Evolutionary conservation across 2,113 vertebrate species (phyloP).

Genomic region (Trematomus loennbergii): DNA sequence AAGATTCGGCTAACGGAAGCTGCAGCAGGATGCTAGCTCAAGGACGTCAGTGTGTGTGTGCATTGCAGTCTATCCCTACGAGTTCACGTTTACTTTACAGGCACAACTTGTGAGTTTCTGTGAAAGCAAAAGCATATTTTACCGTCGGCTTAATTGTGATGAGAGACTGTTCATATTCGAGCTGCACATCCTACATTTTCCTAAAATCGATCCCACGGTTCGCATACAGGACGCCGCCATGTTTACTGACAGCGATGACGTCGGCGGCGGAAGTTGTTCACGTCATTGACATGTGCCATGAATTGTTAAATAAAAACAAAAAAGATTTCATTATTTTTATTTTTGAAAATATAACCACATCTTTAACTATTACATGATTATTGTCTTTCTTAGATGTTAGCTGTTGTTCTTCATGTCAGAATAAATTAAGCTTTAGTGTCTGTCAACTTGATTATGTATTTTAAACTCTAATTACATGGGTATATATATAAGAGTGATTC

Average conservation of each 20-base stretch:
- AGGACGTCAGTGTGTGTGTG: slow-evolving; percentile 10
- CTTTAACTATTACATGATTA: too few species aligned
- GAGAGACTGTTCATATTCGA: slow-evolving; percentile 1
- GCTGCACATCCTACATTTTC: slow-evolving; percentile 65
- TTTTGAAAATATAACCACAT: neutral
- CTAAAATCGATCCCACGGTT: slow-evolving; percentile 49
- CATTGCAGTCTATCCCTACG: rapidly evolving
- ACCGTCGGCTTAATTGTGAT: slow-evolving; percentile 62
- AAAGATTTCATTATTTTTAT: neutral
- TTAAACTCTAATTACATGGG: too few species aligned
- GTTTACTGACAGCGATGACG: slow-evolving; percentile 1
- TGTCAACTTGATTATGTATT: too few species aligned
- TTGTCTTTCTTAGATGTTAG: too few species aligned
- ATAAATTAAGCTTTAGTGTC: neutral
- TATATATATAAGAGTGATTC: too few species aligned
- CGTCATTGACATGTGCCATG: neutral
- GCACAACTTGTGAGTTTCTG: rapidly evolving
- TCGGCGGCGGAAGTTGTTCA: slow-evolving; percentile 42
- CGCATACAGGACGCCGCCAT: slow-evolving; percentile 80
- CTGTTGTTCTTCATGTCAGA: neutral
- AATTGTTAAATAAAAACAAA: neutral
- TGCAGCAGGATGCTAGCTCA: slow-evolving; percentile 36
- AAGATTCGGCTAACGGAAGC: slow-evolving; percentile 16
- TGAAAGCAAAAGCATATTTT: neutral
- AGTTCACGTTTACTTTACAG: rapidly evolving